Conservation (phyloP, 2,888 invertebrate species). For the Gymnosoma rotundatum region DNA sequence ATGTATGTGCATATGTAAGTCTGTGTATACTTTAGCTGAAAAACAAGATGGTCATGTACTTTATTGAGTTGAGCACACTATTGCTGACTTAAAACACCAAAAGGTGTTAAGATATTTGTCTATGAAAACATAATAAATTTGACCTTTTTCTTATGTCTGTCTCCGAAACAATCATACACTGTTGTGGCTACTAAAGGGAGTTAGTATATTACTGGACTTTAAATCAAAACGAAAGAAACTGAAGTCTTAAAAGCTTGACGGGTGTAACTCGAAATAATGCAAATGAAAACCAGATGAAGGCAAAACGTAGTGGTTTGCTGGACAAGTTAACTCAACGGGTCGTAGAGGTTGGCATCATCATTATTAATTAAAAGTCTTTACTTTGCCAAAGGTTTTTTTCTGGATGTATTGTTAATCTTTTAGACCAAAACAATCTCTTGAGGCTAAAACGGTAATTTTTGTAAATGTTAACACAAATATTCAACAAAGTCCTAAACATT, state of each 20-base stretch:
- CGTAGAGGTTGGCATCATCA: slow-evolving; percentile 52
- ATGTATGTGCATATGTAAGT: neutral
- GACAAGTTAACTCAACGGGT: slow-evolving; percentile 35
- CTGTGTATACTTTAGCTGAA: neutral
- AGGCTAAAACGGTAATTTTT: slow-evolving; percentile 67
- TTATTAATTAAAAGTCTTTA: slow-evolving; percentile 65
- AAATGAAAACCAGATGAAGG: neutral
- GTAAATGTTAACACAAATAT: slow-evolving; percentile 67
- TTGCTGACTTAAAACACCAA: slow-evolving; percentile 62
- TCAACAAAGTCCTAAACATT: slow-evolving; percentile 62
- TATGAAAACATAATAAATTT: slow-evolving; percentile 69
- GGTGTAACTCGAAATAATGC: slow-evolving; percentile 27
- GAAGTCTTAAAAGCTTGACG: slow-evolving; percentile 38
- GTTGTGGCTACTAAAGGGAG: slow-evolving; percentile 39
- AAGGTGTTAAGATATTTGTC: slow-evolving; percentile 73
- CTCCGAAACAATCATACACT: slow-evolving; percentile 3
- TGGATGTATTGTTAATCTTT: slow-evolving; percentile 47
- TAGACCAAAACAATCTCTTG: slow-evolving; percentile 63
- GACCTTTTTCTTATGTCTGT: slow-evolving; percentile 61
- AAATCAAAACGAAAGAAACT: slow-evolving; percentile 23
- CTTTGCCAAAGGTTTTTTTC: slow-evolving; percentile 9
- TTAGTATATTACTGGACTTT: slow-evolving; percentile 21
- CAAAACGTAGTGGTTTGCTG: slow-evolving; percentile 27
- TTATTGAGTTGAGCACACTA: slow-evolving; percentile 32
- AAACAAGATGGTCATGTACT: slow-evolving; percentile 38